A percentile compares a stretch with the other conserved stretches of the same genome.
phyloP scores from a whole-genome alignment of 2,888 invertebrate genomes.

The Leucophenga montana region DNA sequence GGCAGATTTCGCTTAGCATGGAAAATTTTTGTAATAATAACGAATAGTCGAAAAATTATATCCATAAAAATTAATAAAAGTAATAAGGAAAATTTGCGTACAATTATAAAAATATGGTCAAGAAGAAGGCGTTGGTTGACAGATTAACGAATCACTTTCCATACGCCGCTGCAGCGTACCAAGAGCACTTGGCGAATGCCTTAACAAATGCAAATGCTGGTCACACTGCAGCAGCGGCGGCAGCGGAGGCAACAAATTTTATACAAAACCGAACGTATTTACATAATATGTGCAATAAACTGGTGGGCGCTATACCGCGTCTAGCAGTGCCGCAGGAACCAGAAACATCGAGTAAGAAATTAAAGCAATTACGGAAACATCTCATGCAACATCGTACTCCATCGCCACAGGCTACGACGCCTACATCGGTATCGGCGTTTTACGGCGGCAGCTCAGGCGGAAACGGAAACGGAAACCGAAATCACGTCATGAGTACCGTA shows the following conservation, averaged over 20 bases:
- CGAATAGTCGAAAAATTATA: not conserved
- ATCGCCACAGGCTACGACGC: not conserved
- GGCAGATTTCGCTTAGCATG: not conserved
- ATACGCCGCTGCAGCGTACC: not conserved
- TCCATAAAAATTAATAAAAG: not conserved
- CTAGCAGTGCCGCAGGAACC: slow-evolving; percentile 31
- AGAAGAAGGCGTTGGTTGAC: slow-evolving; percentile 15
- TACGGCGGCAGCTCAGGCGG: too few species aligned
- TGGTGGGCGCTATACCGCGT: slow-evolving; percentile 38
- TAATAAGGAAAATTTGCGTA: not conserved
- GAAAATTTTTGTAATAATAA: not conserved
- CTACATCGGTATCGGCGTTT: not conserved
- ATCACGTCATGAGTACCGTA: not conserved
- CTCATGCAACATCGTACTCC: slow-evolving; percentile 32
- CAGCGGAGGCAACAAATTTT: not conserved
- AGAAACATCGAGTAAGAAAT: slow-evolving; percentile 36
- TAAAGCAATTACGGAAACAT: slow-evolving; percentile 40
- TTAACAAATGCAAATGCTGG: not conserved
- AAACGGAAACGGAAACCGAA: too few species aligned
- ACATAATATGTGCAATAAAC: slow-evolving; percentile 36
- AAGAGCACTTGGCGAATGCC: not conserved
- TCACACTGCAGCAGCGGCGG: not conserved
- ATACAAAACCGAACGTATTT: slow-evolving; percentile 25
- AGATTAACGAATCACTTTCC: not conserved
- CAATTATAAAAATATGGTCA: slow-evolving; percentile 10